These are phyloP conservation scores for Tetropium fuscum DNA, from an alignment of 2,888 invertebrate species.

Conservation along the genomic window DNA sequence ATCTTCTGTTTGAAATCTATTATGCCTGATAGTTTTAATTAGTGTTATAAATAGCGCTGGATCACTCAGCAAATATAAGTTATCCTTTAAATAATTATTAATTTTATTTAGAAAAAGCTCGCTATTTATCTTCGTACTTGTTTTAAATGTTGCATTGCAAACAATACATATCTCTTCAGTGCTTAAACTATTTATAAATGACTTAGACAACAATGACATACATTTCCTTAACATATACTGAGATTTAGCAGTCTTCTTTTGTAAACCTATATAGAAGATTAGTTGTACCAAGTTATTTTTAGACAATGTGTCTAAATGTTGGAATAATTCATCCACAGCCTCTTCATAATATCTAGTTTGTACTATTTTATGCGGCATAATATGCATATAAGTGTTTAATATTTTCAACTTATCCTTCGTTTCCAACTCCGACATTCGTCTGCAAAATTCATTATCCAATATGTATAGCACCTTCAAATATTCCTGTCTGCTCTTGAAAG, in stretches of 20 bases:
- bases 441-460: conserved; percentile 59
- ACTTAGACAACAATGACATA: conserved; percentile 48
- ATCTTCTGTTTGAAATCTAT: conserved; percentile 60
- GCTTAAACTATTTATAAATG: conserved; percentile 50
- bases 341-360: conserved; percentile 55
- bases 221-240: conserved; percentile 54
- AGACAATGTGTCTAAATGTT: conserved; percentile 45
- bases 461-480: conserved; percentile 48
- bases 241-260: conserved; percentile 56
- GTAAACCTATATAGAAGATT: conserved; percentile 62
- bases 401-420: conserved; percentile 51
- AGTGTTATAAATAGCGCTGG: conserved; percentile 61
- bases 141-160: conserved; percentile 63
- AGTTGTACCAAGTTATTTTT: conserved; percentile 59
- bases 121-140: conserved; percentile 60
- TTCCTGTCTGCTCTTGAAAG: conserved; percentile 37
- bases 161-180: conserved; percentile 62
- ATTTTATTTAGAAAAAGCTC: conserved; percentile 55
- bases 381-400: conserved; percentile 55
- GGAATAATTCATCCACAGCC: conserved; percentile 52
- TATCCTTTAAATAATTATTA: conserved; percentile 55
- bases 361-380: conserved; percentile 56
- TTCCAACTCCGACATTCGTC: conserved; percentile 48
- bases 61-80: conserved; percentile 61
- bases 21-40: conserved; percentile 64